Base-by-base conservation (phyloP, 92 coral and sea anemone species). In the Hydrozoanthus gracilis region DNA sequence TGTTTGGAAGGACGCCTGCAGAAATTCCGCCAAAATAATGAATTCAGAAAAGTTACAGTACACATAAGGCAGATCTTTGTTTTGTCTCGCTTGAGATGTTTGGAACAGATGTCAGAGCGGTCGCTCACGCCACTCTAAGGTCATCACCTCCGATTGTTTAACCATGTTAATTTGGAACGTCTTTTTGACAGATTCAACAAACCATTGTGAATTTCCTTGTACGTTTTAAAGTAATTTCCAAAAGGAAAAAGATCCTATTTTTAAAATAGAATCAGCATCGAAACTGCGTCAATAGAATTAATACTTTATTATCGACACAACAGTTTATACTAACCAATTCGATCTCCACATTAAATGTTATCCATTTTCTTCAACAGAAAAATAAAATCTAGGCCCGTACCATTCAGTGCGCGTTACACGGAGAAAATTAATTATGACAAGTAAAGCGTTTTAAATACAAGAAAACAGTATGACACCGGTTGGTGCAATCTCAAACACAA, bases 121-220 rank as follows among this genome's bases (percentile, higher is more conserved):
- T 14, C 49, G 46, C 61, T 80, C 74, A 80, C 85, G 61, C 74
- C 85, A 80, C 72, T 8, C 11, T 16, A 27, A 51, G 85, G 85
- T 80, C 85, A 80, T 14, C 13, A 46, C 73, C 58, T 27, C 46
- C 8, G 12, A 80, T 66, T 80, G 85, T 80, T 45, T 62, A 10
- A 48, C 46, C 85, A 80, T 64, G 48, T 15, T 12, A 56, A 54
- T 80, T 76, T 62, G 71, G 16, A 61, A 17, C 58, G 58, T 15
- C 55, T 62, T 49, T 27, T 80, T 80, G 73, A 64, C 85, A 48
- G 85, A 48, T 61, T 39, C 51, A 80, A 61, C 83, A 78, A 27
- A 62, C 47, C 4, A 60, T 14, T 46, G 71, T 44, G 1, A 8
- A 61, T 80, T 64, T 80, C 54, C 9, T 65, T 79, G 84, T 79